Evolutionary conservation across 2,797 vertebrate species (phyloP), one percentile per base, ranked within the genome.

Genomic region (Clarias platycephalus): DNA sequence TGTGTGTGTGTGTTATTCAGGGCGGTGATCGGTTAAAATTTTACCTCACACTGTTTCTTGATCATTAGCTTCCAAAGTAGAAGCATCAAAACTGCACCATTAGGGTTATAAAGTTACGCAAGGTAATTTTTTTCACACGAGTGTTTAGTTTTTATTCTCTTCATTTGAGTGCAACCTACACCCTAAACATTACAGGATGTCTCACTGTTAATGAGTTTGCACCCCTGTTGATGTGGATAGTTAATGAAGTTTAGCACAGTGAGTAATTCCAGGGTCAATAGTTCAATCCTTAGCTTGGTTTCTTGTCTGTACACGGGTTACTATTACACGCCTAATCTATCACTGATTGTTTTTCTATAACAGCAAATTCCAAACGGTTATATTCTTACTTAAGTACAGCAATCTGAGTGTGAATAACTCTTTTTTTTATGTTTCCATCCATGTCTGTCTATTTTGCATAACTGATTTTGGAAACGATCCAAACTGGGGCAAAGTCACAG

Each of bases 1-100:
- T 40, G 37, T 40, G 34, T 91, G 90, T 91, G 91, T 91, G 92
- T 92, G 92, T 94, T 94, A 92, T 94, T 93, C 90, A 90, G 90
- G 88, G 91, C 90, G 89, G 88, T 57, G 81, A 91, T 91, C 87
- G 86, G 95, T 95, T 95, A 95, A 95, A 90, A 91, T 95, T 95
- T 95, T 91, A 96, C 94, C 91, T 84, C 60, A 74, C 66, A 76
- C 89, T 74, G 31, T 90, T 92, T 88, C 85, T 85, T 67, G 15
- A n/a, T 81, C 34, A 18, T 63, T 67, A 64, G 12, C 7, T 74
- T 81, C 16, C 79, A 26, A 77, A 78, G 80, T 83, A 80, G 81
- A 78, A 83, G 75, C 58, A 82, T 12, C 55, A 72, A 83, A 62
- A 72, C 49, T 78, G 24, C 77, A 76, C 20, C 12, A 62, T 40